Conservation (phyloP, 1,140 invertebrate genomes). For the Ceratina calcarata region DNA sequence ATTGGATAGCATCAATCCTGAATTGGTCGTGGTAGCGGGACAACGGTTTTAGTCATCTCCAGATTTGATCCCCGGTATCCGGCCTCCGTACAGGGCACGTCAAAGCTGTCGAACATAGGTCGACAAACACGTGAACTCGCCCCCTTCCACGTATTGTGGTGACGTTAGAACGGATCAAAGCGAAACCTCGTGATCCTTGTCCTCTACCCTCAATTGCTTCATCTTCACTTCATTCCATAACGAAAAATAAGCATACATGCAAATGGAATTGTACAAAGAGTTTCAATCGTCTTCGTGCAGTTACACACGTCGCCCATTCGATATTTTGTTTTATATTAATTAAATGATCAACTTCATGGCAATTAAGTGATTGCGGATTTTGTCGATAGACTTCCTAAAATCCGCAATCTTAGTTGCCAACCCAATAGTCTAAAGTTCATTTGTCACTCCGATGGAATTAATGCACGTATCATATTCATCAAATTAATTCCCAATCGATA, state of each 20-base stretch:
- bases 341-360: too few species aligned
- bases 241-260: too few species aligned
- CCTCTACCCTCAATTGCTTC: constrained; percentile 10
- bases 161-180: constrained; percentile 52
- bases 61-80: constrained; percentile 61
- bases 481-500: constrained; percentile 11
- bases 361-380: too few species aligned
- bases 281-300: too few species aligned
- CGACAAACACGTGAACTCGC: constrained; percentile 59
- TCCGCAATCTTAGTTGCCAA: too few species aligned
- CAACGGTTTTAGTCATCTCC: constrained; percentile 63
- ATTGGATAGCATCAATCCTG: constrained; percentile 52
- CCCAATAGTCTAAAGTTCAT: too few species aligned
- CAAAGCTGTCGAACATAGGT: constrained; percentile 65
- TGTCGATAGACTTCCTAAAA: too few species aligned
- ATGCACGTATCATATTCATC: too few species aligned
- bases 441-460: not conserved
- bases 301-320: too few species aligned
- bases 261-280: too few species aligned
- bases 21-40: constrained; percentile 55
- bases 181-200: constrained; percentile 47
- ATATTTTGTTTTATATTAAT: too few species aligned
- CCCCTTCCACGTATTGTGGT: constrained; percentile 57
- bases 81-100: constrained; percentile 53
- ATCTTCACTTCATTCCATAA: not conserved